Percentiles rank a stretch among this genome's conserved stretches.
Conservation (phyloP, 1,140 invertebrate genomes). For the Cepaea nemoralis region DNA sequence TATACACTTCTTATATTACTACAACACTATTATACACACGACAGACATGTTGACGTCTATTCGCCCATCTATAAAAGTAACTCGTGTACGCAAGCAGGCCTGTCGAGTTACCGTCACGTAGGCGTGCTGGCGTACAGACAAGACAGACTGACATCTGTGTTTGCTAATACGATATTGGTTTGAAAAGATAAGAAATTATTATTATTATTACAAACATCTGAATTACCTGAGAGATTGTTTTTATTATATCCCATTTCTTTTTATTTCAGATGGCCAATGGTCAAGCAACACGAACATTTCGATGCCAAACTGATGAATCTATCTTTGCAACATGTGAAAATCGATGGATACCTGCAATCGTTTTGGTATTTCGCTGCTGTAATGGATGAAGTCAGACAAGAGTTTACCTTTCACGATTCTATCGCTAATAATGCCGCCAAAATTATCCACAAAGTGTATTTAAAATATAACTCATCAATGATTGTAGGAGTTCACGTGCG, state of each 20-base stretch:
- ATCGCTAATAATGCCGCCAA: neutral
- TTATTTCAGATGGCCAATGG: neutral
- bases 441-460: neutral
- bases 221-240: no score
- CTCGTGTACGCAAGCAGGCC: no score
- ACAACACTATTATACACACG: no score
- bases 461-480: neutral
- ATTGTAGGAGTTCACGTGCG: conserved; percentile 48
- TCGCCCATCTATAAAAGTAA: no score
- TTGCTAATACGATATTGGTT: no score
- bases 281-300: conserved; percentile 17
- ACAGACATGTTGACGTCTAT: no score
- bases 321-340: neutral
- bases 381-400: conserved; percentile 23
- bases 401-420: neutral
- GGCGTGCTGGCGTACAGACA: no score
- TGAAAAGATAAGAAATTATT: no score
- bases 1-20: no score
- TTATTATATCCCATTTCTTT: neutral
- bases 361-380: conserved; percentile 46
- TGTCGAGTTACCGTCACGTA: no score
- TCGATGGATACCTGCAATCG: conserved; percentile 43
- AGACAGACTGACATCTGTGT: no score
- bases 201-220: no score
- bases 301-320: conserved; percentile 12